Evolutionary conservation across 2,797 vertebrate genomes (phyloP).

Genomic region (Oophaga sylvatica): DNA sequence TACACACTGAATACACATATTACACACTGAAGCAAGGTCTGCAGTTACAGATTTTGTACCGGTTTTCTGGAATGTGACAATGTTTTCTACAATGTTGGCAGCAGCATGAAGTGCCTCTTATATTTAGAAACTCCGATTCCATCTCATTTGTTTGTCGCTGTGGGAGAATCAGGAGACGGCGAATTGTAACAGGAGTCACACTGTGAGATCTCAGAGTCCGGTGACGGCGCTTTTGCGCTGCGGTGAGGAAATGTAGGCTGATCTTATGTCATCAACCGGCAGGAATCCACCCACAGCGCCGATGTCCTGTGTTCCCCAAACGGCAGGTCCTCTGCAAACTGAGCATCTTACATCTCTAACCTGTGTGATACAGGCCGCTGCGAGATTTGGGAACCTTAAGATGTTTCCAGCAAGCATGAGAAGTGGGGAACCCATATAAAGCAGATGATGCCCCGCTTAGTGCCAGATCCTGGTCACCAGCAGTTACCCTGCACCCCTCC

Average conservation of each 20-base stretch:
- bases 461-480: too few relatives aligned
- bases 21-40: too few relatives aligned
- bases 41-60: too few relatives aligned
- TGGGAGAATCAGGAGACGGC: constrained; percentile 2
- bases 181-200: constrained; percentile 16
- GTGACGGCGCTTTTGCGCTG: neutral
- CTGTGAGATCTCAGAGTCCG: neutral
- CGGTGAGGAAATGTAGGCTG: neutral
- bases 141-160: constrained; percentile 34
- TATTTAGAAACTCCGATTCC: constrained; percentile 21
- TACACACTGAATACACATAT: too few relatives aligned
- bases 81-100: constrained; percentile 15
- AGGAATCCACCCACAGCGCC: constrained; percentile 17
- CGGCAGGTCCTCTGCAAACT: neutral
- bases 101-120: constrained; percentile 29
- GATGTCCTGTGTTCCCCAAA: neutral
- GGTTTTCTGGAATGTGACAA: neutral
- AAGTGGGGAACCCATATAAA: too few relatives aligned
- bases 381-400: neutral
- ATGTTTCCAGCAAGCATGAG: neutral
- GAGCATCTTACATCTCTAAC: neutral
- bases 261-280: neutral
- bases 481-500: too few relatives aligned
- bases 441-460: too few relatives aligned
- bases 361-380: neutral